A percentile compares a stretch with the other conserved stretches of the same genome.
Conservation (phyloP, 2,797 vertebrate species). For the Amniataba percoides region DNA sequence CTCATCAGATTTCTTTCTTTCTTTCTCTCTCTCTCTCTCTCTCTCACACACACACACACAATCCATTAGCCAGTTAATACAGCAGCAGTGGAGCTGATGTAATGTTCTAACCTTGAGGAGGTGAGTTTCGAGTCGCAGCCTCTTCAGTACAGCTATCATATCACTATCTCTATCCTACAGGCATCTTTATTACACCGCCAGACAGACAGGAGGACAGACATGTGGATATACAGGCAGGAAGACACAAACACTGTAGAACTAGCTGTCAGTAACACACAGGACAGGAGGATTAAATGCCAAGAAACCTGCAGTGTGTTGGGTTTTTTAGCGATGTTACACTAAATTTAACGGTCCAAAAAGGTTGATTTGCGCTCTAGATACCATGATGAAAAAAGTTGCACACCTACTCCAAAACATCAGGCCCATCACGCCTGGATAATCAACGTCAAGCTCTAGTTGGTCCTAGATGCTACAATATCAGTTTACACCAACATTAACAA, state of each 20-base stretch:
- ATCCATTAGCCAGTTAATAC: constrained; percentile 60
- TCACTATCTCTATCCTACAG: constrained; percentile 19
- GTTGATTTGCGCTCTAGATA: neutral
- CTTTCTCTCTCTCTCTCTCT: no score
- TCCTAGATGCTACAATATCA: no score
- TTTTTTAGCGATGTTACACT: neutral
- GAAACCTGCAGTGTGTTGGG: no score
- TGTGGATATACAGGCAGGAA: constrained; percentile 3
- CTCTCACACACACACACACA: neutral
- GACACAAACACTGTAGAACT: no score
- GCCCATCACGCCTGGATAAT: neutral
- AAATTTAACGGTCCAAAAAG: neutral
- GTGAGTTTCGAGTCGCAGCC: constrained; percentile 35
- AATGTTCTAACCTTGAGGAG: constrained; percentile 57
- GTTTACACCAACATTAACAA: no score
- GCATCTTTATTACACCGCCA: constrained; percentile 12
- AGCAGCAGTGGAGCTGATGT: constrained; percentile 48
- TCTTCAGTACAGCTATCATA: constrained; percentile 7
- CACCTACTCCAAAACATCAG: neutral
- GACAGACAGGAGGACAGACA: constrained; percentile 5
- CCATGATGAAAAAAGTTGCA: neutral
- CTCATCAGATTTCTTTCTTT: no score
- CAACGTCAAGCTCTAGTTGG: neutral
- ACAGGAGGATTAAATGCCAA: no score
- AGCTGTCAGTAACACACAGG: no score